Base-by-base conservation (phyloP, 2,113 vertebrate genomes). In the Amblyopsis rosae region DNA sequence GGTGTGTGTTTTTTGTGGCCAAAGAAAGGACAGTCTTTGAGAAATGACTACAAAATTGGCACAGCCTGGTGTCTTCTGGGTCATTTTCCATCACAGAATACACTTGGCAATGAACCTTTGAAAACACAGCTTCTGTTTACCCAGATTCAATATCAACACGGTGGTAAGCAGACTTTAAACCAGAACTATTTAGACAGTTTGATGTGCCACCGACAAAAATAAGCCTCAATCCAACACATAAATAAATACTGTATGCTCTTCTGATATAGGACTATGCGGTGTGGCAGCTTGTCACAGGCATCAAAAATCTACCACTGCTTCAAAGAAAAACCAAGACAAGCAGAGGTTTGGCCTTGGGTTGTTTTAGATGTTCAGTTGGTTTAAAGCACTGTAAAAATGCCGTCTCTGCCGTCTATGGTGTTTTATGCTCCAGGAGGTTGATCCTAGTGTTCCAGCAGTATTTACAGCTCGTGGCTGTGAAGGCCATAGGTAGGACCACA, bases 381-480 rank as follows among this genome's bases (percentile, higher is more conserved):
- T 13, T 47, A 35, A 26, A 60, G 57, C 67, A 15, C 45, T 68
- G 53, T 3, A 72, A 54, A 71, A 80, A 75, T 12, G 62, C 32
- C 8, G 45, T 15, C 17, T 55, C 76, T 50, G 4, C 57, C n/a
- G n/a, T n/a, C n/a, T 26, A n/a, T 51, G 70, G 46, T 75, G 70
- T 59, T 59, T 57, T 61, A 9, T 61, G 32, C 60, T 72, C 64
- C 78, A 69, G 65, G 60, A 82, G 51, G n/a, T 45, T 16, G 70
- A 67, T 69, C 65, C 78, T 57, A 64, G 59, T 53, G 64, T 75
- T 67, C 56, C 87, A 62, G 76, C 90, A 90, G 84, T 93, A 81
- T 92, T 90, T 92, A 89, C 85, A 91, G 75, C 76, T 88, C 88
- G 86, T 80, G 87, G 82, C 89, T 68, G 72, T 82, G 77, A 87